Conservation (phyloP, 2,113 vertebrate genomes). For the Sclerurus mexicanus region DNA sequence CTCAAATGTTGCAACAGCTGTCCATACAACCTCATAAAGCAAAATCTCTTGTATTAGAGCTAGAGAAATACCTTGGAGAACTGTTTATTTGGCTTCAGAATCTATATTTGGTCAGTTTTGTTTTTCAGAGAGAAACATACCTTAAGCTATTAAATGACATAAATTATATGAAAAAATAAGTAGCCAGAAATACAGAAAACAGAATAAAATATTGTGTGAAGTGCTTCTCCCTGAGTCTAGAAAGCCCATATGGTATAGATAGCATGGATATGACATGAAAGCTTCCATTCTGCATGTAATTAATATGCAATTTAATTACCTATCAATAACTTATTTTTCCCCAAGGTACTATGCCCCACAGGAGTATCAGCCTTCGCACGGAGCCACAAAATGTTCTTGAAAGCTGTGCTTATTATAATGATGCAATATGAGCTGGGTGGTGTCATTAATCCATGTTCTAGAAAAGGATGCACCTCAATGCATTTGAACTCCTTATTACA, state of each 20-base stretch:
- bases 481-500: neutral
- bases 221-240: neutral
- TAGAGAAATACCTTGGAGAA: neutral
- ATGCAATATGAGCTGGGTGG: neutral
- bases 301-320: neutral
- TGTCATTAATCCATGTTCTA: neutral
- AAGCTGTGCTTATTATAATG: neutral
- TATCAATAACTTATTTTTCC: neutral
- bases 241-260: neutral
- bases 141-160: neutral
- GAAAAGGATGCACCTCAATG: neutral
- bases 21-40: neutral
- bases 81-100: neutral
- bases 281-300: neutral
- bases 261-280: neutral
- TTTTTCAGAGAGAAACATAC: neutral
- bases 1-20: slow-evolving; percentile 38
- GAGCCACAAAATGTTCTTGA: neutral
- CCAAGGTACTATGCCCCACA: neutral
- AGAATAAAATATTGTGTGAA: neutral
- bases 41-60: neutral
- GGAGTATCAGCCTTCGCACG: neutral
- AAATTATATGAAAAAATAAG: neutral
- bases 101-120: neutral
- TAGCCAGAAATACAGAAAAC: neutral